Evolutionary conservation across 2,113 vertebrate species (phyloP).

Genomic region (Hylia prasina): DNA sequence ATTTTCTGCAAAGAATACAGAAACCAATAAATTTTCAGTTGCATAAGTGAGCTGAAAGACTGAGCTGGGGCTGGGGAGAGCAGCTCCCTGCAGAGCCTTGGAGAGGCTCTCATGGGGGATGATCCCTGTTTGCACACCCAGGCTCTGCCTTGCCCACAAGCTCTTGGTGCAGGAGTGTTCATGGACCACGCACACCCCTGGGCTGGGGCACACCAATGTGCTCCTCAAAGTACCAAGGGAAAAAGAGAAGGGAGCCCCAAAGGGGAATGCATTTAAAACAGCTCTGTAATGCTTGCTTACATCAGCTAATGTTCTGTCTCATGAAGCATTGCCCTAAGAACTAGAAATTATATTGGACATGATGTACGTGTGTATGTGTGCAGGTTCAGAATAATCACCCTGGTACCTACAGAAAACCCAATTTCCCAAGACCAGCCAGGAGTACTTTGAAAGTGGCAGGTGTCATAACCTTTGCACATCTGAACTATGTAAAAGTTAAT

Average conservation of each 20-base stretch:
- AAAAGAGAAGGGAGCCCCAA: neutral
- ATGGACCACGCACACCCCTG: no score
- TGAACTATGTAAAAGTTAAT: constrained; percentile 23
- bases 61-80: neutral
- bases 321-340: neutral
- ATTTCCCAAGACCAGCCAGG: neutral
- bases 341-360: neutral
- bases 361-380: neutral
- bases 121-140: neutral
- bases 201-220: rapidly evolving
- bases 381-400: neutral
- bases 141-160: neutral
- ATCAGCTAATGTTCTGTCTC: neutral
- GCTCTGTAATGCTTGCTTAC: neutral
- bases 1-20: neutral
- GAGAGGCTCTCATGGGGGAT: rapidly evolving
- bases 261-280: neutral
- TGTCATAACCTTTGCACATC: neutral
- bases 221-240: neutral
- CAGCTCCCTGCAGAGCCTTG: neutral
- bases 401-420: neutral
- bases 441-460: neutral
- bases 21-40: neutral
- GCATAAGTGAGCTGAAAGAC: neutral
- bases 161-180: rapidly evolving